Evolutionary conservation across 2,888 invertebrate genomes (phyloP), one percentile per base, ranked within the genome.

Genomic region (Hypomecis atomaria): DNA sequence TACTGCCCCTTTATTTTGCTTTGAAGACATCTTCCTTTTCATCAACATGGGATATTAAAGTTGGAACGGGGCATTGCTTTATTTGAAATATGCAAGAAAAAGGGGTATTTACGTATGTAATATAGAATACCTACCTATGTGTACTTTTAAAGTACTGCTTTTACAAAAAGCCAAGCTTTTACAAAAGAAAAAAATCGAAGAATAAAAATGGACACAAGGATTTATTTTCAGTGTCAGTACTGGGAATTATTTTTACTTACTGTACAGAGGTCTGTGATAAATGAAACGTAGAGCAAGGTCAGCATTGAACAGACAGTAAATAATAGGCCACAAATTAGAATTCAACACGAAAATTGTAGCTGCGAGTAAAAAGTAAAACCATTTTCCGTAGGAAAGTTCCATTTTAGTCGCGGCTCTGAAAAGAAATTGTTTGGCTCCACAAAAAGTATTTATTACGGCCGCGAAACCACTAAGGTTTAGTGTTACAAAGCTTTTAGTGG

Each of bases 401-500:
- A 57, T 59, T 69, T 68, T 37, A 66, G 50, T 43, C 50, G 56
- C 47, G 53, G 45, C 60, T 60, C 61, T 52, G 43, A 65, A 65
- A 63, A 66, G 53, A 67, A 67, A 71, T 62, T 65, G 52, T 71
- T 66, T 62, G 45, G 65, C 57, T 55, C 59, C 13, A 65, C 60
- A 64, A 67, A 67, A 71, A 66, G 66, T 62, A 66, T 67, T 66
- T 71, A 68, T 66, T 71, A 64, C 66, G 66, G 48, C 66, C 66
- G 68, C 65, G 67, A 67, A 68, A 68, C 72, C 69, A 67, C 61
- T 67, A 66, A 63, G 71, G 63, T 71, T 73, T 76, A 75, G 69
- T 72, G 71, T 77, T 73, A 77, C 72, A 73, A 75, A 78, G 78
- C 79, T 76, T 78, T 81, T 73, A 77, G 76, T 71, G 69, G 65